A percentile compares a stretch with the other conserved stretches of the same genome.
These are phyloP conservation scores for Fistularia tabacaria DNA, from an alignment of 2,797 vertebrate genomes.

Conservation along the genomic window DNA sequence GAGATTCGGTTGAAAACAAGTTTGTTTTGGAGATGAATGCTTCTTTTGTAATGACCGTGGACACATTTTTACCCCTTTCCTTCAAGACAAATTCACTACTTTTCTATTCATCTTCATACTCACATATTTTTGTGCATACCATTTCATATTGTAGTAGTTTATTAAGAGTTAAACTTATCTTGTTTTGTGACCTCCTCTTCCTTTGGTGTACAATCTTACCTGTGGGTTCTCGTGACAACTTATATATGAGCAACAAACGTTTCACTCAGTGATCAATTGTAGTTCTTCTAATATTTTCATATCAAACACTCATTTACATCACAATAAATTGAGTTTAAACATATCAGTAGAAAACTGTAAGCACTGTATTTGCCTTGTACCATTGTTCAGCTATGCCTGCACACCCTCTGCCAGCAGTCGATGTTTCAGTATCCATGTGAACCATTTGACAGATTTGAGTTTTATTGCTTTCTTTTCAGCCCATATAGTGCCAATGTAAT, in stretches of 20 bases:
- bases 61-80: too few relatives aligned
- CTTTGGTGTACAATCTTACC: too few relatives aligned
- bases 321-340: neutral
- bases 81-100: too few relatives aligned
- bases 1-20: neutral
- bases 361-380: slow-evolving; percentile 6
- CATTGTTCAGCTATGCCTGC: slow-evolving; percentile 8
- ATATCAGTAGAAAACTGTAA: slow-evolving; percentile 4
- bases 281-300: neutral
- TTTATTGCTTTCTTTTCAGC: slow-evolving; percentile 1
- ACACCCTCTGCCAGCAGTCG: slow-evolving; percentile 2
- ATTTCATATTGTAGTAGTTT: too few relatives aligned
- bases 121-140: too few relatives aligned
- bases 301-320: slow-evolving; percentile 4
- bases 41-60: neutral
- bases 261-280: too few relatives aligned
- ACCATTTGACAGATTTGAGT: neutral
- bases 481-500: slow-evolving; percentile 12
- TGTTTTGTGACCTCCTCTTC: too few relatives aligned
- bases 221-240: too few relatives aligned
- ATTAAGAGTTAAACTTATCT: too few relatives aligned
- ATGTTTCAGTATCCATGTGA: slow-evolving; percentile 17
- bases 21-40: neutral
- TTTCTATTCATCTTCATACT: too few relatives aligned
- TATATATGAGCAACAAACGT: too few relatives aligned